Percentiles rank a stretch among this genome's conserved stretches.
These are phyloP conservation scores for Lutra lutra DNA, from an alignment of 2,797 vertebrate genomes.

Conservation along the genomic window DNA sequence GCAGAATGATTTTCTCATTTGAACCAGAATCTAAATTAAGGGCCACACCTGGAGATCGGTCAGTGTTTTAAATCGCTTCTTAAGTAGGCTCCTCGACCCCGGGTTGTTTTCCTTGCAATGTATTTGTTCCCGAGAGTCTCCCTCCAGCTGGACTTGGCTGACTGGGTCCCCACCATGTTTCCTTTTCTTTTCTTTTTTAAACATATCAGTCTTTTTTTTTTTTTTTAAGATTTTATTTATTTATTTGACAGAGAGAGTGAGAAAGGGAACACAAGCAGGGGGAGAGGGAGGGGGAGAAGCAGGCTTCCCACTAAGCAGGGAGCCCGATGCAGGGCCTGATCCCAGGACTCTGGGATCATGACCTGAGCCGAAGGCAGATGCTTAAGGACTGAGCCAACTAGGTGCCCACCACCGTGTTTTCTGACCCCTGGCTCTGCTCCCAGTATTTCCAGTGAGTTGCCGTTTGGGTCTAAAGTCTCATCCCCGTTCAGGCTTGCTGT, in stretches of 20 bases:
- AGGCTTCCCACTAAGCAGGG: too few relatives aligned
- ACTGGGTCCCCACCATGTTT: fast-evolving
- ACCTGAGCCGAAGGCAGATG: too few relatives aligned
- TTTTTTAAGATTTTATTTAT: too few relatives aligned
- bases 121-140: not conserved
- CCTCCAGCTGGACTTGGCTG: not conserved
- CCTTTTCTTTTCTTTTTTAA: too few relatives aligned
- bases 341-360: too few relatives aligned
- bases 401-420: not conserved
- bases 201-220: too few relatives aligned
- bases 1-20: not conserved
- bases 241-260: too few relatives aligned
- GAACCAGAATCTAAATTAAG: not conserved
- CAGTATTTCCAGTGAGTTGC: not conserved
- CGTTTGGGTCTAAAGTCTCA: not conserved
- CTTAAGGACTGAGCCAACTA: too few relatives aligned
- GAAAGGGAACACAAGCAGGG: too few relatives aligned
- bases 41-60: not conserved
- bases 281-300: too few relatives aligned
- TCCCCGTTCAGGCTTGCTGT: too few relatives aligned
- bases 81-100: not conserved
- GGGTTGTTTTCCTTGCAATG: fast-evolving
- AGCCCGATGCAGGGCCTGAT: too few relatives aligned
- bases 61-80: not conserved
- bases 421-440: not conserved